These are phyloP conservation scores for Lepisosteus oculatus DNA, from an alignment of 2,113 vertebrate genomes.

Conservation along the genomic window DNA sequence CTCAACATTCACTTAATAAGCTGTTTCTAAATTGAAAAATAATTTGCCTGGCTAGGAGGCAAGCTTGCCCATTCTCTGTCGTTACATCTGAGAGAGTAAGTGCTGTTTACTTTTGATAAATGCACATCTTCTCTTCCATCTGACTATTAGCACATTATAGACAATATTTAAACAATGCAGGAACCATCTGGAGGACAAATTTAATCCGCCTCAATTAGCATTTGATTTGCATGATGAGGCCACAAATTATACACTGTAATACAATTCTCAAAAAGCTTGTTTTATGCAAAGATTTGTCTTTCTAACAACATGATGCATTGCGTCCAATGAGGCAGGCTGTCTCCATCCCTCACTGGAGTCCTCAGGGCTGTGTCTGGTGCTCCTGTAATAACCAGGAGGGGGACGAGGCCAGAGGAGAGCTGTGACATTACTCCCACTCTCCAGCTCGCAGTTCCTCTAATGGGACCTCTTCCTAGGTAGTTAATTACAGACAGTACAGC, in stretches of 20 bases:
- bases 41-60: neutral
- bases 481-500: too few species aligned
- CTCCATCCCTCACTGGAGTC: neutral
- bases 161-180: slow-evolving; percentile 37
- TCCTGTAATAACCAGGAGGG: too few species aligned
- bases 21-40: neutral
- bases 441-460: too few species aligned
- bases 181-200: slow-evolving; percentile 51
- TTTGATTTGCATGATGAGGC: slow-evolving; percentile 45
- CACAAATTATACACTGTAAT: slow-evolving; percentile 42
- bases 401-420: neutral
- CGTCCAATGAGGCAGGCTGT: neutral
- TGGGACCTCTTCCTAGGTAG: too few species aligned
- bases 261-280: slow-evolving; percentile 40
- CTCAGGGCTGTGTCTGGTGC: neutral
- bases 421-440: neutral
- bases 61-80: neutral
- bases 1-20: neutral
- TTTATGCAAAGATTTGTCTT: slow-evolving; percentile 40
- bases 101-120: neutral
- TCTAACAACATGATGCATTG: slow-evolving; percentile 38
- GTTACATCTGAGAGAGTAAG: neutral
- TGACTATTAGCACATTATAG: slow-evolving; percentile 24
- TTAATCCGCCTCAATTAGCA: slow-evolving; percentile 48
- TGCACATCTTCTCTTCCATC: neutral